A percentile compares a stretch with the other conserved stretches of the same genome.
These are phyloP conservation scores for Bellardia pandia DNA, from an alignment of 2,888 invertebrate species.

Conservation along the genomic window DNA sequence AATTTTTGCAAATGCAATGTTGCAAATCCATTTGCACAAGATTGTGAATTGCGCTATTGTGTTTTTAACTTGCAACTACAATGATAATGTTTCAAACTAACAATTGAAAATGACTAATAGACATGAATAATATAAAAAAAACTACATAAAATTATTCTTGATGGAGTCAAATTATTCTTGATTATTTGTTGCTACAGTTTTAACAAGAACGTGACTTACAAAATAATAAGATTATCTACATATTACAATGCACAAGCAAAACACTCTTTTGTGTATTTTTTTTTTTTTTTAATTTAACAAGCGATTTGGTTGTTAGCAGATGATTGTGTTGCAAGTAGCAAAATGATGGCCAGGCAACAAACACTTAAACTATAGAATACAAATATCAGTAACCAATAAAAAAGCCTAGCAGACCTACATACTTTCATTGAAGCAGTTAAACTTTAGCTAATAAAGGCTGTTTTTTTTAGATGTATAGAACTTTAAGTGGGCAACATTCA, in stretches of 20 bases:
- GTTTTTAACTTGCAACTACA: constrained; percentile 1
- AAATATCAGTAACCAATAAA: too few relatives aligned
- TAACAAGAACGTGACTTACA: constrained; percentile 36
- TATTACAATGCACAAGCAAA: background rate
- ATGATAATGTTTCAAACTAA: background rate
- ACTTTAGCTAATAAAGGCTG: too few relatives aligned
- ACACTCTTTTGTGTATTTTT: background rate
- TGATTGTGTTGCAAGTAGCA: too few relatives aligned
- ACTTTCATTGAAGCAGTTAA: too few relatives aligned
- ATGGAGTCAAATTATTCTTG: constrained; percentile 32
- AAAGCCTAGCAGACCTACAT: too few relatives aligned
- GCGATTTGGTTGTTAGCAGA: background rate
- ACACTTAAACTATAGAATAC: too few relatives aligned
- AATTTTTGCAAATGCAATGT: too few relatives aligned
- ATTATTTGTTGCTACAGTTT: constrained; percentile 40
- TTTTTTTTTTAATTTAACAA: background rate
- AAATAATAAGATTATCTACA: background rate
- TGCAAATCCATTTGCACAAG: too few relatives aligned
- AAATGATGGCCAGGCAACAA: too few relatives aligned
- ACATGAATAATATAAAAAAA: background rate
- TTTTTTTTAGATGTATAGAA: too few relatives aligned
- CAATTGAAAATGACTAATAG: background rate
- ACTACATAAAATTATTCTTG: background rate
- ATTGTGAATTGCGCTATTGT: too few relatives aligned
- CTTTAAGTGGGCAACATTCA: too few relatives aligned